Evolutionary conservation across 2,113 vertebrate genomes (phyloP).

Genomic region (Psilopsiagon aurifrons): DNA sequence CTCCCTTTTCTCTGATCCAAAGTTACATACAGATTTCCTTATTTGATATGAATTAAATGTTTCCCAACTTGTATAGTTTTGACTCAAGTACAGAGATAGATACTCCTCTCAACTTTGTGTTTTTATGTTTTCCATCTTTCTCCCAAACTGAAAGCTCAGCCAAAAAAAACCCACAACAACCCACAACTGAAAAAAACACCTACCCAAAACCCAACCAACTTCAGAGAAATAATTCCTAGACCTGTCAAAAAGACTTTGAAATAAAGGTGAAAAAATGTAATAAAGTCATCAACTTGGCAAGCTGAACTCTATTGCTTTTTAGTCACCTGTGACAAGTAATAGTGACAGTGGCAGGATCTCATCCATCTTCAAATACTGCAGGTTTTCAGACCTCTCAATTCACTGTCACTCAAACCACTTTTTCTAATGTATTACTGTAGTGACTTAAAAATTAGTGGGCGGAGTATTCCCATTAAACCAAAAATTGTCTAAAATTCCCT

Average conservation of each 20-base stretch:
- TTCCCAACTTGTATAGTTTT: background rate
- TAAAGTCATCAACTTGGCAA: background rate
- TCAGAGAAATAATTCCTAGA: background rate
- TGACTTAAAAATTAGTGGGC: background rate
- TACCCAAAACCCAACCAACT: background rate
- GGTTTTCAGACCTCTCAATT: background rate
- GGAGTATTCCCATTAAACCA: background rate
- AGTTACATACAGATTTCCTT: background rate
- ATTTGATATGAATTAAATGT: background rate
- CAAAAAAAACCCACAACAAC: background rate
- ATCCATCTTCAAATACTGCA: background rate
- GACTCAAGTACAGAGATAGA: background rate
- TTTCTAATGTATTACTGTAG: background rate
- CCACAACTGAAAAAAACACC: background rate
- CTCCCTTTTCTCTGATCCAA: background rate
- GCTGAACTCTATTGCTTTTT: background rate
- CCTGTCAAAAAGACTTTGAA: background rate
- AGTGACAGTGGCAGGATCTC: background rate
- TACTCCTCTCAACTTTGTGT: background rate
- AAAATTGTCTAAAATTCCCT: background rate
- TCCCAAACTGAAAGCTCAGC: background rate
- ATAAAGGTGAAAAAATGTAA: background rate
- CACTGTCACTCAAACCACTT: background rate
- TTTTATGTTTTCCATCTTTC: background rate
- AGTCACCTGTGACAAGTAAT: background rate